These are phyloP conservation scores for Thripadectes ignobilis DNA, from an alignment of 2,797 vertebrate genomes.

Conservation along the genomic window DNA sequence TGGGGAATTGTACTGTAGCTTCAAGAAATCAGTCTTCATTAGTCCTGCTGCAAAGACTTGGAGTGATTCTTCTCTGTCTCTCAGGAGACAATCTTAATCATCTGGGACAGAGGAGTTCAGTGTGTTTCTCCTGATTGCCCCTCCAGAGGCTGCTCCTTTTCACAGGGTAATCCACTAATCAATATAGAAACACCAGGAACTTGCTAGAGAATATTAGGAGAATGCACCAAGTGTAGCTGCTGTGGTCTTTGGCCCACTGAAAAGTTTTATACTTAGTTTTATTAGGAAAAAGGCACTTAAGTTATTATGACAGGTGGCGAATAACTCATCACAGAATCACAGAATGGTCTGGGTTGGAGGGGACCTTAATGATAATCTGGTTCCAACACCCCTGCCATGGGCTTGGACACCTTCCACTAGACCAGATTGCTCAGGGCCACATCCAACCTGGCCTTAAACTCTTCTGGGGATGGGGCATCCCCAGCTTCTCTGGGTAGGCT, in stretches of 20 bases:
- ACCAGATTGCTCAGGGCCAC: not conserved
- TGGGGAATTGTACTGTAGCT: not conserved
- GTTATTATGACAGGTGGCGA: not conserved
- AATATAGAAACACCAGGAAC: not conserved
- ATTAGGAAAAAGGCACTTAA: not conserved
- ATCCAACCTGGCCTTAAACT: not conserved
- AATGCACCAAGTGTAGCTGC: not conserved
- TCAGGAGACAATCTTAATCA: constrained; percentile 35
- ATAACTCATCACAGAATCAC: not conserved
- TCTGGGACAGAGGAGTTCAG: not conserved
- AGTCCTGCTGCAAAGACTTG: not conserved
- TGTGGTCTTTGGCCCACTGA: not conserved
- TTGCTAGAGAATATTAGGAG: not conserved
- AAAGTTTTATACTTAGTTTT: not conserved
- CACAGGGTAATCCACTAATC: not conserved
- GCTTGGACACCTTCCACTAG: not conserved
- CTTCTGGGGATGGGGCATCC: too few species aligned
- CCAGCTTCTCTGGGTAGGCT: not conserved
- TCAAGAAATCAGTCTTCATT: constrained; percentile 42
- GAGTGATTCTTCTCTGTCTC: constrained; percentile 15
- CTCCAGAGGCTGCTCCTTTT: not conserved
- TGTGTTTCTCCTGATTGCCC: not conserved
- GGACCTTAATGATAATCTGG: not conserved
- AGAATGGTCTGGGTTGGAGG: not conserved
- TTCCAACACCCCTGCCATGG: not conserved